phyloP scores from a whole-genome alignment of 2,888 invertebrate genomes.

The Drosophila pegasa region DNA sequence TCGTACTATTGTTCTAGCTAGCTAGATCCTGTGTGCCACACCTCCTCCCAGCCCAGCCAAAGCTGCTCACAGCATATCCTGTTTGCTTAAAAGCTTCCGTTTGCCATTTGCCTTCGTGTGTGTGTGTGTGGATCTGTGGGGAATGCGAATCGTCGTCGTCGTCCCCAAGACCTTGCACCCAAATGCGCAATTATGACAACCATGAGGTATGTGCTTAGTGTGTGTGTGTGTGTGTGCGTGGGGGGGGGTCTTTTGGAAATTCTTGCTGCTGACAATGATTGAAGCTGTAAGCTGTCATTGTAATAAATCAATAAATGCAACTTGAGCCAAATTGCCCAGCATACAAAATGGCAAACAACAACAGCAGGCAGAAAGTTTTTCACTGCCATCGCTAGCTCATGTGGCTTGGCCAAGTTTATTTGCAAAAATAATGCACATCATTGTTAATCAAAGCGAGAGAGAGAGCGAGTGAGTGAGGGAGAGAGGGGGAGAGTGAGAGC shows the following conservation, averaged over 20 bases:
- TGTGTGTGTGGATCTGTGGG: conserved; percentile 4
- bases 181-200: conserved; percentile 75
- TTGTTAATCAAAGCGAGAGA: conserved; percentile 70
- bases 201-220: conserved; percentile 24
- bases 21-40: conserved; percentile 36
- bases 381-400: conserved; percentile 4
- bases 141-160: conserved; percentile 13
- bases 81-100: conserved; percentile 79
- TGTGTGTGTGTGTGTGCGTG: conserved; percentile 13
- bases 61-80: conserved; percentile 77
- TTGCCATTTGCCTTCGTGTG: conserved; percentile 33
- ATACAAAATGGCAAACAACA: conserved; percentile 50
- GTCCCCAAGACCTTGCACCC: conserved; percentile 59
- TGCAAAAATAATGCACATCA: conserved; percentile 80
- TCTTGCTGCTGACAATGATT: conserved; percentile 56
- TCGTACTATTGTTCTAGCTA: conserved; percentile 49
- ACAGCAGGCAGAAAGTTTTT: conserved; percentile 33
- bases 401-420: conserved; percentile 57
- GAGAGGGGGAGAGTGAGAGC: too few relatives aligned
- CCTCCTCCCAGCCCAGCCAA: conserved; percentile 17
- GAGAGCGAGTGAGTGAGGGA: not conserved
- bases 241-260: conserved; percentile 25
- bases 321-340: conserved; percentile 59
- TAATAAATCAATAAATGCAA: conserved; percentile 76
- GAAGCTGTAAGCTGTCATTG: conserved; percentile 54